A percentile compares a stretch with the other conserved stretches of the same genome.
Conservation (phyloP, 2,797 vertebrate species). For the Buphagus erythrorhynchus region DNA sequence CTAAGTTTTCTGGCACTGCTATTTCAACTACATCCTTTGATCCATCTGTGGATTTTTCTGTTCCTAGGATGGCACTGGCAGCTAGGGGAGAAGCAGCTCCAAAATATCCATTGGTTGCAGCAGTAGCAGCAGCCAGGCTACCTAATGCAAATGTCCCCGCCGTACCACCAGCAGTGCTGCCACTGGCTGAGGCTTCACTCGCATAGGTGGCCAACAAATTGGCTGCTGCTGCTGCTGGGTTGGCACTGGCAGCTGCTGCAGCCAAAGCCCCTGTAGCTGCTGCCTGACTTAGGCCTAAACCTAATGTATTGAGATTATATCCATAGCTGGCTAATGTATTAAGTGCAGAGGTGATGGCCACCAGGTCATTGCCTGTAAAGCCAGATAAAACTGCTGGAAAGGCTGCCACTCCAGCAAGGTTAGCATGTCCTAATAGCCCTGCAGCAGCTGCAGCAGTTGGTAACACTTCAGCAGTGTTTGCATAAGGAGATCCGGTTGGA, state of each 20-base stretch:
- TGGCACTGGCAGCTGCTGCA: constrained; percentile 88
- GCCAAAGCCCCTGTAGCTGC: constrained; percentile 87
- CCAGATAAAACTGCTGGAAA: constrained; percentile 88
- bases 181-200: constrained; percentile 86
- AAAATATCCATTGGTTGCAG: constrained; percentile 89
- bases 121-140: constrained; percentile 89
- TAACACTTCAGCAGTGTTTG: constrained; percentile 90
- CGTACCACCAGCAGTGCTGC: constrained; percentile 83
- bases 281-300: constrained; percentile 87
- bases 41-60: constrained; percentile 88
- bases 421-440: constrained; percentile 87
- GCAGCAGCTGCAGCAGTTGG: constrained; percentile 86
- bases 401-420: constrained; percentile 87
- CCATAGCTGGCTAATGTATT: constrained; percentile 89
- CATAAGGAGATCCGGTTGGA: constrained; percentile 89
- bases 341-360: constrained; percentile 90
- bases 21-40: constrained; percentile 91
- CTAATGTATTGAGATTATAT: constrained; percentile 89
- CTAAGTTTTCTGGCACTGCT: constrained; percentile 89
- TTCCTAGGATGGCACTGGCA: constrained; percentile 88
- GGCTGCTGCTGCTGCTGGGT: constrained; percentile 88
- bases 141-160: constrained; percentile 88
- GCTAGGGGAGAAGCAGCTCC: constrained; percentile 88
- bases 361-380: constrained; percentile 88
- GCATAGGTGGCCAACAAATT: constrained; percentile 89